These are phyloP conservation scores for Rotaria sp. DNA, from an alignment of 2,888 invertebrate genomes.

Conservation along the genomic window DNA sequence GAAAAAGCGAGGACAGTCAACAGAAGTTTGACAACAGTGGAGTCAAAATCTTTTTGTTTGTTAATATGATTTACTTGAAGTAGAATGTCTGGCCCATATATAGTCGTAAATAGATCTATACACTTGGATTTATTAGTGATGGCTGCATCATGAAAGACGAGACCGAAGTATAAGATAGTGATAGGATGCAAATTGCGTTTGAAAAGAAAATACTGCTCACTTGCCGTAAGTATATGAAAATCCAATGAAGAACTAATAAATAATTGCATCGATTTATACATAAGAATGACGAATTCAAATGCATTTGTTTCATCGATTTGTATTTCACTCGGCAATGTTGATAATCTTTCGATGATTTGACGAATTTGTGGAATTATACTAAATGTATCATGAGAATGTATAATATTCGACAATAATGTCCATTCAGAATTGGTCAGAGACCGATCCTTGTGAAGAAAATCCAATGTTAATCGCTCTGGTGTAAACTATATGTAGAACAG, in stretches of 20 bases:
- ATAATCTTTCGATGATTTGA: background rate
- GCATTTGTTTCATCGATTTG: background rate
- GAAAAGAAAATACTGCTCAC: background rate
- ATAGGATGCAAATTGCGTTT: background rate
- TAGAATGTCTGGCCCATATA: background rate
- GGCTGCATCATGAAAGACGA: background rate
- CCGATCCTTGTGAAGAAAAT: background rate
- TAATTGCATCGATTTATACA: background rate
- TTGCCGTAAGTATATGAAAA: background rate
- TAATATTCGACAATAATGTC: background rate
- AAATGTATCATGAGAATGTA: background rate
- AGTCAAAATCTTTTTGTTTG: background rate
- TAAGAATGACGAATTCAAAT: background rate
- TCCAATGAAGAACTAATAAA: background rate
- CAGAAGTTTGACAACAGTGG: background rate
- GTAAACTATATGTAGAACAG: background rate
- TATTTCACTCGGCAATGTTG: background rate
- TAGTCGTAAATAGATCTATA: background rate
- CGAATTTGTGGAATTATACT: background rate
- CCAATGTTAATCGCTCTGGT: background rate
- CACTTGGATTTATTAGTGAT: background rate
- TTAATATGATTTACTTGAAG: background rate
- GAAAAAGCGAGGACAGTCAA: background rate
- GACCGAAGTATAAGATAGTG: background rate
- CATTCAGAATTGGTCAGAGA: background rate